Evolutionary conservation across 2,888 invertebrate genomes (phyloP), one percentile per base, ranked within the genome.

Genomic region (Callinectes sapidus): DNA sequence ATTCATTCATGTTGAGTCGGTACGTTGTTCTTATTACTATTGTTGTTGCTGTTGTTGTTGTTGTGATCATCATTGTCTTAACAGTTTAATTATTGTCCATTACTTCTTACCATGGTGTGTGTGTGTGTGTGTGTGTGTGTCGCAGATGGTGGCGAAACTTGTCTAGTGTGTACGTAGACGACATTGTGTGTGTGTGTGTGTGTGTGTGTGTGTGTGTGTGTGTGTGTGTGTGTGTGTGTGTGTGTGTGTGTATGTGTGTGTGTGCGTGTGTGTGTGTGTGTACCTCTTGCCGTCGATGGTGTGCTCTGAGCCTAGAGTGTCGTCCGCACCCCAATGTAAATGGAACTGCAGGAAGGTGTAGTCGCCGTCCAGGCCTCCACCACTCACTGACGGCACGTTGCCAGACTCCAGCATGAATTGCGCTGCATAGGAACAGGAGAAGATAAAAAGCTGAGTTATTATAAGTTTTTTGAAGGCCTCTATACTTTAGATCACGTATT

Each of bases 271-370:
- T 81, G 35, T 18, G 81, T 35, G 61, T 66, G 39, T 87, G 2
- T 61, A 94, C 94, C 86, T 91, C 23, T 90, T 61, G 13, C 89
- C 91, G 61, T 94, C 85, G 90, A 94, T 42, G 35, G 93, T 92
- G 88, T 94, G 94, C 61, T 94, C 94, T 6, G 93, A 93, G 32
- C 94, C 94, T 23, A 48, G 8, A 0, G 5, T 54, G 54, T 90
- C 66, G 77, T 6, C 18, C 18, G 3, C n/a, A 10, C 94, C 93
- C 94, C 94, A 94, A 87, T 94, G 94, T 66, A 92, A 89, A 90
- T 94, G 94, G 88, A 93, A 93, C 87, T 92, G 92, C 6, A 61
- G 54, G 42, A 94, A 89, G 2, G n/a, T 32, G 87, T 90, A 94
- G 2, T 23, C 66, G 14, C 32, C 85, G 14, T 86, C 77, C 18